phyloP scores from a whole-genome alignment of 30 jellyfish, hydroid and myxozoan species.

The Phacellophora camtschatica region DNA sequence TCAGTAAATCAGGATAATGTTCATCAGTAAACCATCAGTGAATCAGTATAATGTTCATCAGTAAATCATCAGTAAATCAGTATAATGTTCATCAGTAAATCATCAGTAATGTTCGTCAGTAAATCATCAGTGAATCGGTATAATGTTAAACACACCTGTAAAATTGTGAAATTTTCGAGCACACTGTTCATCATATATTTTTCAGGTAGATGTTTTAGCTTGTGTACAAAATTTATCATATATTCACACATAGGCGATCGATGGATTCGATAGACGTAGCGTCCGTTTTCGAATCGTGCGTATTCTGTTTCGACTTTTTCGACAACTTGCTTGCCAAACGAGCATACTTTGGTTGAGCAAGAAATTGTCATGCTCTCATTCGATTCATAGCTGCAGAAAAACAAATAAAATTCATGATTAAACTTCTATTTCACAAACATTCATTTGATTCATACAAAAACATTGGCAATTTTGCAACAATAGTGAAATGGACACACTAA shows the following conservation, averaged over 20 bases:
- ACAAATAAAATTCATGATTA: too few species aligned
- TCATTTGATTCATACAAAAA: too few species aligned
- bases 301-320: conserved; percentile 94
- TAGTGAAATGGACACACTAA: too few species aligned
- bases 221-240: conserved; percentile 90
- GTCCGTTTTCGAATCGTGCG: conserved; percentile 90
- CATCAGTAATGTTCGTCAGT: background rate
- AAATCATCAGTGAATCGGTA: background rate
- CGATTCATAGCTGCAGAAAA: conserved; percentile 68
- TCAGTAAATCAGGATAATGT: too few species aligned
- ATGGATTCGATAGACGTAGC: conserved; percentile 82
- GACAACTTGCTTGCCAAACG: conserved; percentile 95
- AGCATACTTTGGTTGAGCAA: conserved; percentile 92
- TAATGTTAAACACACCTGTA: conserved; percentile 58
- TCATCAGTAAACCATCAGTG: background rate
- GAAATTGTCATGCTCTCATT: conserved; percentile 92
- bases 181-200: conserved; percentile 97
- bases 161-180: conserved; percentile 85
- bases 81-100: background rate
- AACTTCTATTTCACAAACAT: too few species aligned
- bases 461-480: too few species aligned
- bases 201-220: conserved; percentile 88
- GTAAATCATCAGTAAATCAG: background rate
- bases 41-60: background rate
- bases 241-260: conserved; percentile 99